Evolutionary conservation across 2,888 invertebrate genomes (phyloP).

Genomic region (Aspidiotus rigidus): DNA sequence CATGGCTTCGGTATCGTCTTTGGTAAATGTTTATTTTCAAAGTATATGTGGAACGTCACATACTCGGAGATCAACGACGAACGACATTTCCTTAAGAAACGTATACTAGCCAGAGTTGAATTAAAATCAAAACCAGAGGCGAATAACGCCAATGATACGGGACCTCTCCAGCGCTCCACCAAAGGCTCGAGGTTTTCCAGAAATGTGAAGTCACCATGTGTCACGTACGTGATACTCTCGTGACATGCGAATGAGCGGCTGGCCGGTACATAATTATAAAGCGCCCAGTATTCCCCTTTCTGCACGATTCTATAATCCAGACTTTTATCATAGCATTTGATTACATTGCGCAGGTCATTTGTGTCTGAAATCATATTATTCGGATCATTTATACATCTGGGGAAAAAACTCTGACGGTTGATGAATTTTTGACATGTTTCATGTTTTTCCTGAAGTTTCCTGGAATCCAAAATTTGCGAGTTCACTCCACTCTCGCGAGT

Average conservation of each 20-base stretch:
- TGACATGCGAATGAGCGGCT: slow-evolving; percentile 54
- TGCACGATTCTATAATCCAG: slow-evolving; percentile 55
- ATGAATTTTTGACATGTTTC: too few species aligned
- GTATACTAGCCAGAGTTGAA: slow-evolving; percentile 67
- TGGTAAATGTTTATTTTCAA: slow-evolving; percentile 77
- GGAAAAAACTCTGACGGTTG: too few species aligned
- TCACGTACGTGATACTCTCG: slow-evolving; percentile 81
- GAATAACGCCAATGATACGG: slow-evolving; percentile 76
- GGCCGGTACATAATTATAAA: slow-evolving; percentile 75
- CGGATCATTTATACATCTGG: too few species aligned
- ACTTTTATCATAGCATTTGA: slow-evolving; percentile 57
- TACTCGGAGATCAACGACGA: slow-evolving; percentile 60
- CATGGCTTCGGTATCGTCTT: slow-evolving; percentile 42
- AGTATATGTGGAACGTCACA: slow-evolving; percentile 83
- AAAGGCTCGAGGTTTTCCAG: slow-evolving; percentile 79
- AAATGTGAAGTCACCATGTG: slow-evolving; percentile 85
- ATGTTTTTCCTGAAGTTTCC: too few species aligned
- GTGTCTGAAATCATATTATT: too few species aligned
- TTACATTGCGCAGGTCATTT: slow-evolving; percentile 44
- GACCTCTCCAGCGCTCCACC: slow-evolving; percentile 77
- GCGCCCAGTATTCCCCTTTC: slow-evolving; percentile 76
- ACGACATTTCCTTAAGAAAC: slow-evolving; percentile 68
- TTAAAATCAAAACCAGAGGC: slow-evolving; percentile 75
- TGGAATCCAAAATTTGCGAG: too few species aligned
- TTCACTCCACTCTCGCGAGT: too few species aligned